These are phyloP conservation scores for Zhengitettix transpicula DNA, from an alignment of 2,888 invertebrate genomes.

Conservation along the genomic window DNA sequence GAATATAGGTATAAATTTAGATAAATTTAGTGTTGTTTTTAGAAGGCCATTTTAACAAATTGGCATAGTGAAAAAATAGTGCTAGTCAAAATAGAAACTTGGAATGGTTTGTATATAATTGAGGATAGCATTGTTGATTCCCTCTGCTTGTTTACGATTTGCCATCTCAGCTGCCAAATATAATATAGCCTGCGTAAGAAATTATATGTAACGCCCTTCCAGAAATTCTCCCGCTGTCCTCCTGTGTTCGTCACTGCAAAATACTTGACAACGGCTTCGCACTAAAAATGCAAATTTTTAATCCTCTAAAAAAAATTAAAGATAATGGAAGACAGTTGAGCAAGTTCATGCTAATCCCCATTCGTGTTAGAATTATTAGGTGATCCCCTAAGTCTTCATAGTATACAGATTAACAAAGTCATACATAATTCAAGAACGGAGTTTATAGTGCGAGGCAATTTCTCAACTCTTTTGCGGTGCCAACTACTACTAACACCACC, in stretches of 20 bases:
- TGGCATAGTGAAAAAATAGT: conserved; percentile 1
- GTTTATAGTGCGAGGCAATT: too few species aligned
- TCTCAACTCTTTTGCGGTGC: not conserved
- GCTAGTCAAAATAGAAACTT: conserved; percentile 4
- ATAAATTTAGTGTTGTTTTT: conserved; percentile 8
- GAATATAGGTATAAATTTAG: conserved; percentile 7
- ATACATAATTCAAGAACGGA: too few species aligned
- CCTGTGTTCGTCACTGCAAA: not conserved
- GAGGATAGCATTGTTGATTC: conserved; percentile 1
- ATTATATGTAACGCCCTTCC: not conserved
- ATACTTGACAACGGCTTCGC: not conserved
- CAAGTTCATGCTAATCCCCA: too few species aligned
- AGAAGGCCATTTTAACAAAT: conserved; percentile 5
- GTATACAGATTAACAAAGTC: too few species aligned
- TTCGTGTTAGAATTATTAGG: too few species aligned
- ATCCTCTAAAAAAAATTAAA: too few species aligned
- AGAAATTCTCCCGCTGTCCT: not conserved
- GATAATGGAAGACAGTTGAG: too few species aligned
- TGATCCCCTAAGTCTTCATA: too few species aligned
- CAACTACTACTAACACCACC: not conserved
- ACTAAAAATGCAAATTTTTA: too few species aligned
- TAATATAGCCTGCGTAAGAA: conserved; percentile 4
- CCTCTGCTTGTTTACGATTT: conserved; percentile 1
- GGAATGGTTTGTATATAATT: conserved; percentile 6
- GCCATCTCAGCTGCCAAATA: conserved; percentile 2